Evolutionary conservation across 1,140 invertebrate genomes (phyloP), one percentile per base, ranked within the genome.

Genomic region (Holotrichia oblita): DNA sequence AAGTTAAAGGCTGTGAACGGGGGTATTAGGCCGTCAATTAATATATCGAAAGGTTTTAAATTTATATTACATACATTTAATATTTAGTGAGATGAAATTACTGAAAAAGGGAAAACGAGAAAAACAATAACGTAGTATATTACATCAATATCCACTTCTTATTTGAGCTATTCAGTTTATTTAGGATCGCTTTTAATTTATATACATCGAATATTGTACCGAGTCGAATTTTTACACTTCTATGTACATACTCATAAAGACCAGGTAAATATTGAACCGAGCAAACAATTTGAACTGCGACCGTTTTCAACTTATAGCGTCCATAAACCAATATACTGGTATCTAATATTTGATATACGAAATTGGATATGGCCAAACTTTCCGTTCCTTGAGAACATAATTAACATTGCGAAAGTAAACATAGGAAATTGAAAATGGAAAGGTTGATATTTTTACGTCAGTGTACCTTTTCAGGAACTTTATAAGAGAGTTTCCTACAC

Each of bases 261-360:
- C 48, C 48, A 55, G 48, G 48, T 55, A 55, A 55, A 55, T 55
- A 55, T 55, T 55, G 48, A 17, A 55, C 2, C 48, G 48, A 55
- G 48, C 48, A 14, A 55, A 55, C 48, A 17, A 17, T 55, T 55
- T 55, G 48, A 55, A 55, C 48, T 17, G 48, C 14, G 48, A 55
- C 48, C 48, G 48, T 55, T 55, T 55, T 55, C 48, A 55, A 55
- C n/a, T 55, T 55, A 55, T 55, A 14, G 48, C 48, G 48, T 17
- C 6, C 12, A 17, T n/a, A 17, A 55, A 55, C 48, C 48, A 55
- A 55, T 55, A 55, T 17, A 55, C 48, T 7, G 48, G 14, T 14
- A 17, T 17, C 48, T 55, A 55, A 55, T 55, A 55, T 55, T 55
- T 55, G 48, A 55, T 55, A 55, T 55, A 55, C 48, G 17, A 55